Evolutionary conservation across 2,113 vertebrate species (phyloP).

Genomic region (Daubentonia madagascariensis): DNA sequence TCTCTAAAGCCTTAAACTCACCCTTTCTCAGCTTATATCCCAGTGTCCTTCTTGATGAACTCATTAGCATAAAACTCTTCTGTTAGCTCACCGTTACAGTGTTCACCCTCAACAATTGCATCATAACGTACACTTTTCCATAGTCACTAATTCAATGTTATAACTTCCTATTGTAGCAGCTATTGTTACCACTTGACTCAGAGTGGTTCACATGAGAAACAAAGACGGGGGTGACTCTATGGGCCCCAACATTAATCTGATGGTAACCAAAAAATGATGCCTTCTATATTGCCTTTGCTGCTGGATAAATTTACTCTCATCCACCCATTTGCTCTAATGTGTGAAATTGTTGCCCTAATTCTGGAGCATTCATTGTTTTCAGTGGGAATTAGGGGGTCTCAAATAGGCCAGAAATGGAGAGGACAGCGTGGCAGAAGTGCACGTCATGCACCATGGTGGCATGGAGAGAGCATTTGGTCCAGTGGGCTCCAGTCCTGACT

Average conservation of each 20-base stretch:
- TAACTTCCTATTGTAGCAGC: not conserved
- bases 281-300: not conserved
- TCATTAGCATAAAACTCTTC: not conserved
- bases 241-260: not conserved
- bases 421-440: not conserved
- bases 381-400: not conserved
- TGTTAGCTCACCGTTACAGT: not conserved
- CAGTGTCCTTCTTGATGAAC: not conserved
- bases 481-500: not conserved
- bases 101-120: not conserved
- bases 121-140: not conserved
- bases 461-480: not conserved
- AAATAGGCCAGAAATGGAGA: not conserved
- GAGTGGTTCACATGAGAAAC: not conserved
- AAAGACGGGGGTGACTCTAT: no score
- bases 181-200: not conserved
- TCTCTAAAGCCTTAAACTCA: not conserved
- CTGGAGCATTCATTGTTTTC: not conserved
- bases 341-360: not conserved
- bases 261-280: fast-evolving
- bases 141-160: not conserved
- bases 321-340: no score
- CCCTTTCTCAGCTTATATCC: not conserved
- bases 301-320: not conserved
- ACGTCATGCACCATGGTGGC: fast-evolving